Evolutionary conservation across 2,797 vertebrate genomes (phyloP).

Genomic region (Anisognathus igniventris): DNA sequence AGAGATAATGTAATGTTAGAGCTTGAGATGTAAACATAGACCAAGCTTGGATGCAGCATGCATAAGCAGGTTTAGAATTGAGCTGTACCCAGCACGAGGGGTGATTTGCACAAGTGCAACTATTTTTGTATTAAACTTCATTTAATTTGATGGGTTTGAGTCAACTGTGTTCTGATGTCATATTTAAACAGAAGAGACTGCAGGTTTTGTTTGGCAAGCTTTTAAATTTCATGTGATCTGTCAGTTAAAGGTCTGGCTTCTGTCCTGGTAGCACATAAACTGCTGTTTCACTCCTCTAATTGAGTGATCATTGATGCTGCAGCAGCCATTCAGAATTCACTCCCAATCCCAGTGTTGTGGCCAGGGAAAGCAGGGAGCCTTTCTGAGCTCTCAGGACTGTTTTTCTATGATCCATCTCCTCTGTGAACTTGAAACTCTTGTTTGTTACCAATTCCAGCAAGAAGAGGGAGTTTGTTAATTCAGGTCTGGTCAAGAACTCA

Average conservation of each 20-base stretch:
- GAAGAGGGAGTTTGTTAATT: neutral
- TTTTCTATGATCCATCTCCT: neutral
- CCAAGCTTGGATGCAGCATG: neutral
- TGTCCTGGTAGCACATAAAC: neutral
- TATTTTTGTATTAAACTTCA: neutral
- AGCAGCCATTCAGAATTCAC: neutral
- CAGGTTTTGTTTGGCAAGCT: neutral
- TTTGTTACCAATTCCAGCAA: neutral
- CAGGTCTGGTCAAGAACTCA: neutral
- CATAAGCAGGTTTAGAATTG: neutral
- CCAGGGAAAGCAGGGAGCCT: neutral
- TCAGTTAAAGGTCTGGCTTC: neutral
- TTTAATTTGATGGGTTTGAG: neutral
- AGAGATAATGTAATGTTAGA: neutral
- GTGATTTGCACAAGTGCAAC: neutral
- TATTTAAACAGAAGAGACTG: neutral
- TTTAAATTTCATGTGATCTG: neutral
- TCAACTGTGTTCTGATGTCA: neutral
- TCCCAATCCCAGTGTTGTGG: neutral
- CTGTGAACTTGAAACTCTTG: neutral
- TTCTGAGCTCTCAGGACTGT: neutral
- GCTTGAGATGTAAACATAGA: neutral
- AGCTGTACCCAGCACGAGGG: rapidly evolving
- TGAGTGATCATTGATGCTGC: neutral
- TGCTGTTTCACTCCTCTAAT: neutral